Base-by-base conservation (phyloP, 2,797 vertebrate species). In the Crenichthys baileyi region DNA sequence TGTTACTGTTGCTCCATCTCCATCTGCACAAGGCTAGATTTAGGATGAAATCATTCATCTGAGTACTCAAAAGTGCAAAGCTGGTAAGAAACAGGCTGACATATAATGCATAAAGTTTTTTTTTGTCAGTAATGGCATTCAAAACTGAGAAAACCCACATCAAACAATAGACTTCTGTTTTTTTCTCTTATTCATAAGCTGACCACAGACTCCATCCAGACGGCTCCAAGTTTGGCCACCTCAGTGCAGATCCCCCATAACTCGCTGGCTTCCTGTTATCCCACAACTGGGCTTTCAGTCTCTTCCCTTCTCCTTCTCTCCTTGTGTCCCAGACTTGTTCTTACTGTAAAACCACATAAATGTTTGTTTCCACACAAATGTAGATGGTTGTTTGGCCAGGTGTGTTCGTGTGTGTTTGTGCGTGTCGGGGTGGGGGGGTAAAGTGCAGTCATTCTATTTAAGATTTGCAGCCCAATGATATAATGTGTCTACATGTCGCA, bases 121-220 rank as follows among this genome's bases (percentile, higher is more conserved):
- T 75, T 65, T 74, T 56, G 65, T 72, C 74, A 85, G 83, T 79
- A 75, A 72, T 76, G 81, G 74, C 46, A 51, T 4, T 65, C 76
- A 68, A 85, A 86, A 82, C 73, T 4, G 73, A 53, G 51, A 76
- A 77, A 86, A 74, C 46, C 89, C 85, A 91, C 83, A 89, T 88
- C 68, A 85, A 83, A 88, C 80, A 84, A 89, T 78, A 76, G 50
- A 63, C 61, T 58, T 68, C 79, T 85, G 71, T 67, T 72, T 63
- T 77, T 87, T 80, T 75, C 80, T 85, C 58, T 78, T 70, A 87
- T 92, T 91, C 90, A 89, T 31, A 72, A 81, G 79, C 80, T 92
- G 91, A 95, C 95, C 95, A 95, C 95, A 95, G 95, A 95, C 94
- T 96, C 95, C 90, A 67, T 86, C 81, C 92, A 92, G 95, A 91